Evolutionary conservation across 1,140 invertebrate genomes (phyloP).

Genomic region (Rhopalosiphum padi): DNA sequence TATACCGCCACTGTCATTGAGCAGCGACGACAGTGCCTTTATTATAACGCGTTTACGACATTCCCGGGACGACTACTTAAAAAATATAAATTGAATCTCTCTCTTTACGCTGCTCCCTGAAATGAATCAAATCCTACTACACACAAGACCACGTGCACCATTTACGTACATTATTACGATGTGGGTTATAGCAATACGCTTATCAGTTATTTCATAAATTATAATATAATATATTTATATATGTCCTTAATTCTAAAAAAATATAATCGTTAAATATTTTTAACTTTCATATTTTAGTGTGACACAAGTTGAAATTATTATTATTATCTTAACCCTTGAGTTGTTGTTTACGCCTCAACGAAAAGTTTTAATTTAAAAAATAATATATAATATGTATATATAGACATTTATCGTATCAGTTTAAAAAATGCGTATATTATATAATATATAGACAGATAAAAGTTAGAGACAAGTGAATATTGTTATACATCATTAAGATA

Average conservation of each 20-base stretch:
- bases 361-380: too few relatives aligned
- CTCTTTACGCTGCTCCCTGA: background rate
- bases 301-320: too few relatives aligned
- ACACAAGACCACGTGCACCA: background rate
- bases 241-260: background rate
- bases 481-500: too few relatives aligned
- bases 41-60: background rate
- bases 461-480: too few relatives aligned
- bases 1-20: background rate
- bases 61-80: background rate
- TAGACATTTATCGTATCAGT: too few relatives aligned
- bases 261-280: background rate
- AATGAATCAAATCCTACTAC: background rate
- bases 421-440: too few relatives aligned
- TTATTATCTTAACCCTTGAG: too few relatives aligned
- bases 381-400: too few relatives aligned
- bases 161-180: background rate
- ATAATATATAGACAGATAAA: too few relatives aligned
- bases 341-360: too few relatives aligned
- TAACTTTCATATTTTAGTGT: too few relatives aligned
- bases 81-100: slow-evolving; percentile 16
- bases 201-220: background rate
- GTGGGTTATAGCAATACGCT: background rate
- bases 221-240: background rate
- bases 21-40: background rate